These are phyloP conservation scores for Rhodeus uyekii DNA, from an alignment of 2,797 vertebrate species.

Conservation along the genomic window DNA sequence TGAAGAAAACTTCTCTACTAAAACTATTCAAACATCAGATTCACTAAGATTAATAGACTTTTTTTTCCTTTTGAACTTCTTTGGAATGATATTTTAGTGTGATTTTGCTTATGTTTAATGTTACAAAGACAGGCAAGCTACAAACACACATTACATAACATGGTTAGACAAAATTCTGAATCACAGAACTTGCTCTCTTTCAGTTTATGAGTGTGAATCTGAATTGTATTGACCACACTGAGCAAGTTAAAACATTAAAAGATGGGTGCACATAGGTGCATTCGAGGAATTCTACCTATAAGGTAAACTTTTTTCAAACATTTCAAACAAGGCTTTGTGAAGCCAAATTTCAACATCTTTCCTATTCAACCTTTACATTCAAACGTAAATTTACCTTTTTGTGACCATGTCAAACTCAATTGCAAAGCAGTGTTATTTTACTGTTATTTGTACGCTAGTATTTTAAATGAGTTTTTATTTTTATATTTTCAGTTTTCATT, in stretches of 20 bases:
- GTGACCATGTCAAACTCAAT: not conserved
- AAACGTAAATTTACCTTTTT: too few relatives aligned
- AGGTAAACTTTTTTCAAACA: not conserved
- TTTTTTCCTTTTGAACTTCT: slow-evolving; percentile 4
- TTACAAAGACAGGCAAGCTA: not conserved
- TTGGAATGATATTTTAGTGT: not conserved
- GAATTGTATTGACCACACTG: not conserved
- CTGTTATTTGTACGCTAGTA: not conserved
- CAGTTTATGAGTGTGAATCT: not conserved
- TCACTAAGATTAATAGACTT: not conserved
- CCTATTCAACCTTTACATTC: not conserved
- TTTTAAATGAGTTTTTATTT: not conserved
- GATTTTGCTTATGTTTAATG: not conserved
- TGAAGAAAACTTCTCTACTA: not conserved
- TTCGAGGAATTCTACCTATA: not conserved
- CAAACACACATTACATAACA: not conserved
- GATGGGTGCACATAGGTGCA: not conserved
- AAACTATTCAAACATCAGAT: slow-evolving; percentile 7
- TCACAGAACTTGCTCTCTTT: not conserved
- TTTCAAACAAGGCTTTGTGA: not conserved
- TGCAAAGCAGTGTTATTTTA: not conserved
- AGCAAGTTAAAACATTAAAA: not conserved
- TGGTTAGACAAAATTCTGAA: not conserved
- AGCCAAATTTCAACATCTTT: not conserved
- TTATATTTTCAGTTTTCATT: not conserved